phyloP scores from a whole-genome alignment of 2,888 invertebrate species.

The Dicranocentrus wangi region DNA sequence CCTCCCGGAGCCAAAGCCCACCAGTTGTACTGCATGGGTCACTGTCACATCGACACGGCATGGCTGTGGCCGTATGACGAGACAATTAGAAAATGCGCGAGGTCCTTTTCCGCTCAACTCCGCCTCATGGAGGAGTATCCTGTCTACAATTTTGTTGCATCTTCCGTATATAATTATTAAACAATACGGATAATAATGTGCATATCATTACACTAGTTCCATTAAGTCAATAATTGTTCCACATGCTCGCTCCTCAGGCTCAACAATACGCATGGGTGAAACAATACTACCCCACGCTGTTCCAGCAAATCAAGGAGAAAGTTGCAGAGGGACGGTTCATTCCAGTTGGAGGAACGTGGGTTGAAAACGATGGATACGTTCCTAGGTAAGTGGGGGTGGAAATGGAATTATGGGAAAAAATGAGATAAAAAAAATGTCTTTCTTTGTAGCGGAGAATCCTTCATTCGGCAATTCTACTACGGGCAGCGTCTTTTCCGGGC shows the following conservation, averaged over 20 bases:
- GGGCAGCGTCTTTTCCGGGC: conserved; percentile 77
- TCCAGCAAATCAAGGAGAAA: conserved; percentile 74
- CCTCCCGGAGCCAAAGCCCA: conserved; percentile 76
- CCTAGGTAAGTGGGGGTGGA: conserved; percentile 76
- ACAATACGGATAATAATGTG: too few species aligned
- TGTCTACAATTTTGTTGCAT: conserved; percentile 76
- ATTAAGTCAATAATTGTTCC: too few species aligned
- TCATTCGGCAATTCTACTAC: conserved; percentile 77
- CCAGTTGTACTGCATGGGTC: conserved; percentile 76
- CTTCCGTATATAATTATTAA: conserved; percentile 75
- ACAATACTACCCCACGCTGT: conserved; percentile 76
- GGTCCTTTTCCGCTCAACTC: conserved; percentile 76
- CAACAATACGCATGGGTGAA: conserved; percentile 77
- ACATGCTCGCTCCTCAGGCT: too few species aligned
- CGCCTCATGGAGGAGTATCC: conserved; percentile 76
- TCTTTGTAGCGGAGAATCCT: conserved; percentile 76
- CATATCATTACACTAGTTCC: too few species aligned
- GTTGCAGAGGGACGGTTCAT: conserved; percentile 75
- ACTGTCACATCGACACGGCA: conserved; percentile 77
- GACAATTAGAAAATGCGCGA: conserved; percentile 77
- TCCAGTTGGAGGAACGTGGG: conserved; percentile 77
- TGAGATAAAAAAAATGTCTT: too few species aligned
- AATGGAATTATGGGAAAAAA: too few species aligned
- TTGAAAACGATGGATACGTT: conserved; percentile 76
- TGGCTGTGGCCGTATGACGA: conserved; percentile 78